Base-by-base conservation (phyloP, 2,113 vertebrate genomes). In the Lophotis ruficrista region DNA sequence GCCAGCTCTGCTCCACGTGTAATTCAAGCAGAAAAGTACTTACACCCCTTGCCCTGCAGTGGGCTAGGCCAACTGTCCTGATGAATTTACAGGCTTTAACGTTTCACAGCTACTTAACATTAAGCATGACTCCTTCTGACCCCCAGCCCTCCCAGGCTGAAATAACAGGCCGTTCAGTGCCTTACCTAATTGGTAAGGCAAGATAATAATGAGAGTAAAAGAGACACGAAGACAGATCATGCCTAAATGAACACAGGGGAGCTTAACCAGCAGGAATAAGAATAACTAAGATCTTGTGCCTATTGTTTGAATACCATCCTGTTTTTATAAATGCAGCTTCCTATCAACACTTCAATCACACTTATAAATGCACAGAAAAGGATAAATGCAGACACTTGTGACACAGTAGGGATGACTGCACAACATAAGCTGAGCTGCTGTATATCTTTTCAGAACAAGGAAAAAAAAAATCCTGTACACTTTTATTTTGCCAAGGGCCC, bases 201-300 rank as follows among this genome's bases (percentile, higher is more conserved):
- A 88, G 64, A 82, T 83, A 95, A 95, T 96, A 96, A 95, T 38
- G 69, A 96, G 53, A 88, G 62, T 83, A 85, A 95, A 95, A 95
- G 70, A 95, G 85, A 95, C 62, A 58, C 4, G 50, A 77, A 86
- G 91, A 66, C 79, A 91, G 72, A 96, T 92, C 78, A 85, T 80
- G 91, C 78, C 50, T 91, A 97, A 94, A 94, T 95, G 94, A 97
- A 87, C 94, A 91, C 78, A 45, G 50, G 69, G 91, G 65, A 95
- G 73, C 61, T 95, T 96, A 96, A 96, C 45, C 94, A 96, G 95
- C 94, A 89, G 89, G 93, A 93, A 75, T 70, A 81, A 90, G 83
- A 91, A 78, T 84, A 94, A 93, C 90, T 90, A 65, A 85, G 82
- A 73, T 77, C 75, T 89, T 50, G 54, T 85, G 84, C 50, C 70